phyloP scores from a whole-genome alignment of 2,113 vertebrate genomes.

The Brachyistius frenatus region DNA sequence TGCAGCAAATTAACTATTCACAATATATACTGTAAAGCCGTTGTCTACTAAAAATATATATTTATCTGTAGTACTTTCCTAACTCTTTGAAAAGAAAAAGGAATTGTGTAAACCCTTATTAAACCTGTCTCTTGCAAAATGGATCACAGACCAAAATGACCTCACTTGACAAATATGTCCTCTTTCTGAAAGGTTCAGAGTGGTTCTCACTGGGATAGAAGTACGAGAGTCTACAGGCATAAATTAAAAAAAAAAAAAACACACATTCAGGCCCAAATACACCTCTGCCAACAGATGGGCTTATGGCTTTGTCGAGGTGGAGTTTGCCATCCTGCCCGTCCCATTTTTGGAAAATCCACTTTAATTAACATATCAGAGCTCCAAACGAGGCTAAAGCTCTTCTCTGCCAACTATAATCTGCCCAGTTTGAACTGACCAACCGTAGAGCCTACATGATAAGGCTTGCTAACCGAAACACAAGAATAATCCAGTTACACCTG shows the following conservation, averaged over 20 bases:
- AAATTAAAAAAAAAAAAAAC: conserved; percentile 10
- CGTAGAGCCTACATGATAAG: conserved; percentile 70
- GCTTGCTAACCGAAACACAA: conserved; percentile 72
- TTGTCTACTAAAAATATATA: background rate
- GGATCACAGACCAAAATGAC: conserved; percentile 28
- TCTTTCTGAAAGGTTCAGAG: conserved; percentile 37
- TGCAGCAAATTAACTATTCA: no score
- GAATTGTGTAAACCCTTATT: conserved; percentile 3
- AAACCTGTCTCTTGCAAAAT: background rate
- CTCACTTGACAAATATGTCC: conserved; percentile 37
- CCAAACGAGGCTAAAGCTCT: conserved; percentile 77
- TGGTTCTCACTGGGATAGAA: conserved; percentile 58
- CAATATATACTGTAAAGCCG: no score
- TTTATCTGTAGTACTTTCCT: background rate
- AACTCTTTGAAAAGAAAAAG: background rate
- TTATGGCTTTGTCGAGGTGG: conserved; percentile 78
- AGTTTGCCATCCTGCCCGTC: conserved; percentile 67
- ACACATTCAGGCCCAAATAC: conserved; percentile 47
- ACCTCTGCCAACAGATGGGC: conserved; percentile 81
- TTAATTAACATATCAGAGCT: conserved; percentile 85
- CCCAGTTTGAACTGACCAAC: conserved; percentile 79
- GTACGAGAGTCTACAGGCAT: conserved; percentile 48
- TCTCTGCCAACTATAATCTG: conserved; percentile 77
- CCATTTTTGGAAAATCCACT: conserved; percentile 78
- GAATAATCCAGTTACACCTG: conserved; percentile 82